Evolutionary conservation across 2,888 invertebrate genomes (phyloP), one percentile per base, ranked within the genome.

Genomic region (Lysandra coridon): DNA sequence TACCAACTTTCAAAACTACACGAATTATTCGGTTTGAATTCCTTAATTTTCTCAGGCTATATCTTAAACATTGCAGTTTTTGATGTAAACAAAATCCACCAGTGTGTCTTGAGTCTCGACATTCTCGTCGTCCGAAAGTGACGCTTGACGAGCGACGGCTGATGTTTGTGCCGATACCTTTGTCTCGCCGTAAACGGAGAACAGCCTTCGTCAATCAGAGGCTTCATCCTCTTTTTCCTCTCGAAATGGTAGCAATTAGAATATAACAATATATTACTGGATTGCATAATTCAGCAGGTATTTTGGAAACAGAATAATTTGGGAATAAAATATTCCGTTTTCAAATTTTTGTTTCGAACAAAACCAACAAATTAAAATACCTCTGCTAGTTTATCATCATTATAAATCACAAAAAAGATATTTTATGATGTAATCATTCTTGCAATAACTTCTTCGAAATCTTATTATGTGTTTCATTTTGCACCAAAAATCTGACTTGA

Each of bases 101-200:
- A 80, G 79, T 82, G 82, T 80, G 75, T 44, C 6, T 73, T 79
- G 79, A 80, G 78, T 79, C 75, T 78, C 81, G 57, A 57, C 57
- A 17, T 57, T 57, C 57, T 78, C 80, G 79, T 81, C 80, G 81
- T 86, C 85, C 86, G 33, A 76, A 76, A 57, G 49, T 87, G 91
- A 90, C 89, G 87, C 88, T 88, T 90, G 90, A 91, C 90, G 91
- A 89, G 87, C 88, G 86, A 80, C 83, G 83, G 88, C 87, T 85
- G 90, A 90, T 90, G 91, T 88, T 91, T 90, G 92, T 92, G 91
- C 92, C 88, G 81, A 84, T 86, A 88, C 87, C 92, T 92, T 91
- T 92, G 92, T 91, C 87, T 90, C 85, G 85, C 94, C 94, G 88
- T 93, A 93, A 90, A 91, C 88, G 92, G 94, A 88, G 85, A 87